These are phyloP conservation scores for Saccopteryx bilineata DNA, from an alignment of 2,113 vertebrate genomes.

Conservation along the genomic window DNA sequence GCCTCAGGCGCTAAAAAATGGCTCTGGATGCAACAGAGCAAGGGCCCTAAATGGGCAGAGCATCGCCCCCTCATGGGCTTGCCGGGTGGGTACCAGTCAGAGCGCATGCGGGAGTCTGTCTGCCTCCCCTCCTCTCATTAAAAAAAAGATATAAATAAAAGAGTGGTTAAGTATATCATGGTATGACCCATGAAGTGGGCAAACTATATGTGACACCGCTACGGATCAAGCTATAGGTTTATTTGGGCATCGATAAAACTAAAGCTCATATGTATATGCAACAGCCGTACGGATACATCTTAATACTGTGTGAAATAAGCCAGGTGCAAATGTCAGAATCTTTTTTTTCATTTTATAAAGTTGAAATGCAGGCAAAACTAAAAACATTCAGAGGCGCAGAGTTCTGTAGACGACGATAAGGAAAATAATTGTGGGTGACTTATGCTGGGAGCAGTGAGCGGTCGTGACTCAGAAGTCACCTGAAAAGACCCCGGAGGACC, in stretches of 20 bases:
- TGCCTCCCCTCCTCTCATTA: no score
- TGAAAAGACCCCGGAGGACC: not conserved
- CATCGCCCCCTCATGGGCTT: no score
- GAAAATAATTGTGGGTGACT: not conserved
- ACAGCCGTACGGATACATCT: not conserved
- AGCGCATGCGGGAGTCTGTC: no score
- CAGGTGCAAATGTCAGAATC: not conserved
- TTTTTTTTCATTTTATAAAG: not conserved
- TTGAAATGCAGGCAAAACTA: conserved; percentile 25
- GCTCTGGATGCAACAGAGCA: no score
- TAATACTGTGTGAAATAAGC: not conserved
- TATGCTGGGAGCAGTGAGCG: not conserved
- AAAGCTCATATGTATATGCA: not conserved
- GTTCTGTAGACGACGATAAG: not conserved
- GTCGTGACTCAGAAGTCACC: not conserved
- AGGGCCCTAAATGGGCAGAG: no score
- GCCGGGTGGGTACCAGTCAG: no score
- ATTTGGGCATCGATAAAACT: not conserved
- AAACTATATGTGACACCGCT: not conserved
- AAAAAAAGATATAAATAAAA: not conserved
- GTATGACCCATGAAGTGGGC: not conserved
- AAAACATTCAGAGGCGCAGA: not conserved
- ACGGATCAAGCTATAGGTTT: not conserved
- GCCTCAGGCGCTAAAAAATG: no score
- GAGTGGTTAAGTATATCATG: not conserved